Conservation (phyloP, 2,113 vertebrate genomes). For the Calonectris borealis region DNA sequence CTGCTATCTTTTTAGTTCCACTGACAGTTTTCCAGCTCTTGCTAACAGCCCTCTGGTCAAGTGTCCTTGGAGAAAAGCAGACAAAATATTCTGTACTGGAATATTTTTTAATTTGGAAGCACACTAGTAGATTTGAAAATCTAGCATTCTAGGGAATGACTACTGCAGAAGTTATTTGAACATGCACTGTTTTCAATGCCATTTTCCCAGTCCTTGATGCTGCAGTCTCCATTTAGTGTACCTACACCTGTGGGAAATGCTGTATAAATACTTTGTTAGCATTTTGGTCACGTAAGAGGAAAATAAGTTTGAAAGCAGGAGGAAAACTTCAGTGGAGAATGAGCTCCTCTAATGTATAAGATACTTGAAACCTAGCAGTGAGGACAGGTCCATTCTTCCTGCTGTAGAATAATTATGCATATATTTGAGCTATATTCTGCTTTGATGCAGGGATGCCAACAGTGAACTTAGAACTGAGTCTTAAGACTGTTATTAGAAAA, state of each 20-base stretch:
- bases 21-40: slow-evolving; percentile 26
- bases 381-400: not conserved
- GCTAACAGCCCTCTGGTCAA: slow-evolving; percentile 22
- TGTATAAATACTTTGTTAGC: not conserved
- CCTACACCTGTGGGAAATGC: not conserved
- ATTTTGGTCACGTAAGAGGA: not conserved
- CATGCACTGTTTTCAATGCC: not conserved
- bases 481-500: not conserved
- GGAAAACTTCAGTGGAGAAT: not conserved
- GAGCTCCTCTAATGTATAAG: not conserved
- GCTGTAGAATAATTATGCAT: not conserved
- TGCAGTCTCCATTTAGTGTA: not conserved
- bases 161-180: slow-evolving; percentile 20
- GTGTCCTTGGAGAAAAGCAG: slow-evolving; percentile 40
- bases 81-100: not conserved
- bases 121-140: not conserved
- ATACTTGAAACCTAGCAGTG: not conserved
- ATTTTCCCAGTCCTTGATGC: slow-evolving; percentile 10
- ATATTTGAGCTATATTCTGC: not conserved
- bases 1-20: not conserved
- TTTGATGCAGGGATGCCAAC: not conserved
- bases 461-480: not conserved
- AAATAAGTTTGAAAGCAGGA: slow-evolving; percentile 13
- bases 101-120: slow-evolving; percentile 37
- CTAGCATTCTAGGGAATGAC: slow-evolving; percentile 12